Evolutionary conservation across 2,797 vertebrate genomes (phyloP), one percentile per base, ranked within the genome.

Genomic region (Dendrocincla tyrannina): DNA sequence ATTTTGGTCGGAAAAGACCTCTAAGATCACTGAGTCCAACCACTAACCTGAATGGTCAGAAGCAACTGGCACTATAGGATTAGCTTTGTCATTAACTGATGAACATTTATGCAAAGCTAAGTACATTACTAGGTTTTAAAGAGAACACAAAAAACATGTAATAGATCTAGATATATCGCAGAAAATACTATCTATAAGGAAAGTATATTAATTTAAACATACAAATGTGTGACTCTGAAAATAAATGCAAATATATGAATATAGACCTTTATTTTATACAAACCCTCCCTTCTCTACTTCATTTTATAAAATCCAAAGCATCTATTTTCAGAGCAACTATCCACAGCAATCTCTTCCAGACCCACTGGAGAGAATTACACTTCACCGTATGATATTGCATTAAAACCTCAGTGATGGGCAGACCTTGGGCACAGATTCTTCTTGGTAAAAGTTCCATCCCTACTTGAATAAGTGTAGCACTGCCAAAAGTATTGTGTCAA

Each of bases 101-200:
- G 10, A 77, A 25, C 9, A 46, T 76, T 59, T 50, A 24, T 10
- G 30, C 41, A 72, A 84, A 81, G 50, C 5, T 23, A 55, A 8
- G 8, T 89, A 49, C 16, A 63, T n/a, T 70, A 28, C n/a, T 58
- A 55, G 11, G 17, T 88, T 94, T 88, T 56, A 63, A 78, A 67
- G 1, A 66, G 47, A 79, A 41, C 33, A 56, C 33, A 66, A 91
- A 33, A 9, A 0, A 1, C 7, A 37, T 0, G 0, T 30, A 37
- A 23, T 12, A 88, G 10, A 72, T 56, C 13, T 27, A 78, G 18
- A 64, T 30, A 58, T 2, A 62, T 2, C 33, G 27, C 46, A 85
- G 20, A 66, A 79, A 85, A 91, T 11, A 62, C 4, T 23, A 39
- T 13, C n/a, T 47, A 11, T 41, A 56, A 80, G 25, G 18, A 58